Conservation (phyloP, 2,797 vertebrate genomes). For the Ambastaia sidthimunki region DNA sequence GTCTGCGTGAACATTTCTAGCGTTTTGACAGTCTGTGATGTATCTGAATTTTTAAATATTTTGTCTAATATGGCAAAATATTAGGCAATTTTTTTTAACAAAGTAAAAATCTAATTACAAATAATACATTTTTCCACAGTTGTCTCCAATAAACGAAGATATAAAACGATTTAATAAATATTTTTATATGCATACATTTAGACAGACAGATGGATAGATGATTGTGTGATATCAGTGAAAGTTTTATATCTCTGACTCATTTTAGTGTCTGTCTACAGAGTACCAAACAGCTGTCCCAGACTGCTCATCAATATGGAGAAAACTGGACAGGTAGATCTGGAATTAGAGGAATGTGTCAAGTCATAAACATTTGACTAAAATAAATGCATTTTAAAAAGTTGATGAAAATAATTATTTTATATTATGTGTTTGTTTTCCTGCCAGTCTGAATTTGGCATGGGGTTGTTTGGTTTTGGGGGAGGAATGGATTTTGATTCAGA, state of each 20-base stretch:
- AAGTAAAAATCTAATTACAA: too few species aligned
- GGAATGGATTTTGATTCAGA: conserved; percentile 93
- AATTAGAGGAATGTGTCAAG: background rate
- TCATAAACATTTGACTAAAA: background rate
- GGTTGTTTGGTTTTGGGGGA: conserved; percentile 84
- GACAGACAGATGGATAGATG: background rate
- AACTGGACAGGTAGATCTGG: conserved; percentile 81
- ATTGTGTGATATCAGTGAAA: background rate
- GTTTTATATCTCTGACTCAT: background rate
- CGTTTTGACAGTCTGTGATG: too few species aligned
- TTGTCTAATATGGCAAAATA: too few species aligned
- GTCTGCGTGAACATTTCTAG: too few species aligned
- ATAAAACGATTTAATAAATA: too few species aligned
- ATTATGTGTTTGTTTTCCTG: background rate
- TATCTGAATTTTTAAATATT: too few species aligned
- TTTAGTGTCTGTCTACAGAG: conserved; percentile 69
- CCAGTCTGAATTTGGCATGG: conserved; percentile 82
- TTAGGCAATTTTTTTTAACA: too few species aligned
- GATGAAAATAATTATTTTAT: background rate
- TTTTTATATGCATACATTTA: too few species aligned
- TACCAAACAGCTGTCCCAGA: conserved; percentile 84
- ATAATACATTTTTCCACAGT: too few species aligned
- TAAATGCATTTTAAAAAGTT: background rate
- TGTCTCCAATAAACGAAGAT: too few species aligned
- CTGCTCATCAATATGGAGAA: conserved; percentile 94